Conservation (phyloP, 2,797 vertebrate genomes). For the Alcedo atthis region DNA sequence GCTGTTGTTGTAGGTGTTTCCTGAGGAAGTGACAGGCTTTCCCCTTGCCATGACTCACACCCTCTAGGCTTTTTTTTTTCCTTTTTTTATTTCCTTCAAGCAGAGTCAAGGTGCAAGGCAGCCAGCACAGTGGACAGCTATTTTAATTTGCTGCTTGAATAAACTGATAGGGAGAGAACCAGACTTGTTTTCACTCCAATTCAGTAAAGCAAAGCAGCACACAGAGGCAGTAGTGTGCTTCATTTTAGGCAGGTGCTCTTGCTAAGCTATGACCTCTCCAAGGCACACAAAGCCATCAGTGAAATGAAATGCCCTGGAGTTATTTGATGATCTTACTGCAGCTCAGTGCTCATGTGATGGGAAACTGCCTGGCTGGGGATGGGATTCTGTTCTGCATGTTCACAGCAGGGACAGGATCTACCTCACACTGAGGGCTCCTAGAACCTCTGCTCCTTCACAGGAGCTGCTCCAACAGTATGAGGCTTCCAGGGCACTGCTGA, state of each 20-base stretch:
- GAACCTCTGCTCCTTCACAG: not conserved
- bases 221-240: not conserved
- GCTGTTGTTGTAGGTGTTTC: constrained; percentile 75
- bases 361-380: not conserved
- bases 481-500: not conserved
- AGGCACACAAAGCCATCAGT: not conserved
- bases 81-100: not conserved
- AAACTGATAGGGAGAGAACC: not conserved
- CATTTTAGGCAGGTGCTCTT: constrained; percentile 38
- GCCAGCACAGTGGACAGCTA: constrained; percentile 29
- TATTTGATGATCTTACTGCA: not conserved
- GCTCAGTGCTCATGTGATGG: not conserved
- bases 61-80: not conserved
- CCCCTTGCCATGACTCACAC: not conserved
- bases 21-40: constrained; percentile 64
- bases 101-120: not conserved
- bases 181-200: not conserved
- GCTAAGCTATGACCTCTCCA: not conserved
- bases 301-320: not conserved
- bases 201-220: not conserved
- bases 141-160: constrained; percentile 24
- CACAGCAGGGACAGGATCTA: not conserved
- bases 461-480: not conserved
- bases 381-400: not conserved
- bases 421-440: not conserved